Evolutionary conservation across 2,888 invertebrate genomes (phyloP), one percentile per base, ranked within the genome.

Genomic region (Pilophorus perplexus): DNA sequence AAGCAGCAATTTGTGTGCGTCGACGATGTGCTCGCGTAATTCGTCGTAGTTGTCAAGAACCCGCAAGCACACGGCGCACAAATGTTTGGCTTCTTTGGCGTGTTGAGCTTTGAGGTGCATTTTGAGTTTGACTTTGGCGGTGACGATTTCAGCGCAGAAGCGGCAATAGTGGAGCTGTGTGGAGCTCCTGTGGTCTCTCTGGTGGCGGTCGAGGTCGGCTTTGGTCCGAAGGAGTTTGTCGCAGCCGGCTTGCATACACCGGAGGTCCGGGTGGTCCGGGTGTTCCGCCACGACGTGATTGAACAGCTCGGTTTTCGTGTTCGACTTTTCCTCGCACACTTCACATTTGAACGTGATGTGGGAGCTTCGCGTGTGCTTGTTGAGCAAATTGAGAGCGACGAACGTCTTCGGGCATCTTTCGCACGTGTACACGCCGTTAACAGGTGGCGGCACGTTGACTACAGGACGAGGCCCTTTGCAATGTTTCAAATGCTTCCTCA

Each of bases 301-400:
- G 74, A 83, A 80, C 42, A 83, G 80, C 44, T 82, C 82, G 55
- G 82, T 79, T 71, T 82, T 83, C 10, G 81, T 81, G 27, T 81
- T 81, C 16, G 80, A 78, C 22, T 80, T 81, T 67, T 80, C 79
- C 1, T 77, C 76, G 73, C 84, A 84, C 5, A 84, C 73, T 73
- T 84, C 83, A 72, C 84, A 84, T 10, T 81, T 81, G 71, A 82
- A 83, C 5, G 81, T 79, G 10, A 79, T 77, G 72, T 84, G 84
- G 20, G 78, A 75, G 16, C 77, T 76, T 40, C 81, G 75, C 25
- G 81, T 75, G 72, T 84, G 84, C 59, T 80, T 78, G 71, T 80
- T 79, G 46, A 82, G 78, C 33, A 80, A 79, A 59, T 79, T 79
- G 64, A 80, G 78, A 42, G 75, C 77, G 16, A 77, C 74, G 71